These are phyloP conservation scores for Lethrus apterus DNA, from an alignment of 1,140 invertebrate genomes.

Conservation along the genomic window DNA sequence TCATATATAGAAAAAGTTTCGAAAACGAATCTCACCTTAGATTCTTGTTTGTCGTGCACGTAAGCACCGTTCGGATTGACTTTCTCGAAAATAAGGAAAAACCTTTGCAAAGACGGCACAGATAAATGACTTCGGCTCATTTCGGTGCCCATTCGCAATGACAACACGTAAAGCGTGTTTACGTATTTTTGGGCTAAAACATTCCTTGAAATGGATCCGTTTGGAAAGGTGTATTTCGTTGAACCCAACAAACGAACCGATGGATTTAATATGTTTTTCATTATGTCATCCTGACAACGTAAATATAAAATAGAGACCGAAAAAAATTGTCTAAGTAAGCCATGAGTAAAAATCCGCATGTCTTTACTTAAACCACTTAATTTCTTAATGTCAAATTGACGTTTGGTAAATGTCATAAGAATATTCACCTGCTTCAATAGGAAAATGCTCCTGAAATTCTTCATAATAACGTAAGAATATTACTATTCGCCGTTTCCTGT, in stretches of 20 bases:
- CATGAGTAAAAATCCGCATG: too few relatives aligned
- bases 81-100: constrained; percentile 84
- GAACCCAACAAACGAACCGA: constrained; percentile 66
- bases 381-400: background rate
- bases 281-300: constrained; percentile 54
- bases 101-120: constrained; percentile 61
- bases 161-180: constrained; percentile 71
- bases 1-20: background rate
- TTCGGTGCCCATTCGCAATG: constrained; percentile 72
- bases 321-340: too few relatives aligned
- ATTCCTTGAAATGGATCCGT: constrained; percentile 61
- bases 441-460: too few relatives aligned
- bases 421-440: too few relatives aligned
- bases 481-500: too few relatives aligned
- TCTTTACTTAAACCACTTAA: too few relatives aligned
- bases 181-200: constrained; percentile 72
- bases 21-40: too few relatives aligned
- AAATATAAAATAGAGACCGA: too few relatives aligned
- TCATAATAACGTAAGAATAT: constrained; percentile 1
- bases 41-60: too few relatives aligned
- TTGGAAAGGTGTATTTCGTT: constrained; percentile 68
- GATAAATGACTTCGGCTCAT: constrained; percentile 74
- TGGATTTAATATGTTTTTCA: constrained; percentile 72
- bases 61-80: constrained; percentile 43
- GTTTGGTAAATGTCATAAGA: constrained; percentile 3